Base-by-base conservation (phyloP, 92 coral and sea anemone species). In the Actinernus sp. region DNA sequence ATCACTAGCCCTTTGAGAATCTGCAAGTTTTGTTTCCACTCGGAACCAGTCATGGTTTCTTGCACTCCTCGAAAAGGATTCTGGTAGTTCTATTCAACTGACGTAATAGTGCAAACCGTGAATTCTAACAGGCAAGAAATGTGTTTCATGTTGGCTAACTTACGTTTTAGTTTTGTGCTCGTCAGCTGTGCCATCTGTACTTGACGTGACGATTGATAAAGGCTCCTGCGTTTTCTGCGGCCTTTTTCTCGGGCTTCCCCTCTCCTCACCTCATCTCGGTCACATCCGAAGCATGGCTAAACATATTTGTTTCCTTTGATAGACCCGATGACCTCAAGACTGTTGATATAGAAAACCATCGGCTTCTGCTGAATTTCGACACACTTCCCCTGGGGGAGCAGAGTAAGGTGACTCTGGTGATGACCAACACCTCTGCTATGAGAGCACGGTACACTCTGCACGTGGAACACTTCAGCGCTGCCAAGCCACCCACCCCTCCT, bases 401-500 rank as follows among this genome's bases (percentile, higher is more conserved):
- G 58, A 83, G 92, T 26, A 93, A 87, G 59, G 74, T 90, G 4
- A 81, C 88, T 11, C 81, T 95, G 26, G 93, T 91, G 27, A 84
- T 95, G 60, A 91, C 95, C 30, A 95, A 95, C 67, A 87, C 93
- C 10, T 87, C 97, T n/a, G 99, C 97, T 2, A 95, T 95, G 21
- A 49, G 87, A 46, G 91, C 99, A 4, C 55, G 59, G 20, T 95
- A 74, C 61, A 63, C 68, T 52, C 39, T 95, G 19, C 86, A 88
- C 52, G 73, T 95, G 61, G 88, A 91, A 31, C 86, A 88, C 63
- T 95, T 95, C 31, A 76, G 49, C 34, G 96, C 99, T 16, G 92
- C 93, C 3, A 95, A 83, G 50, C 91, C 99, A 28, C 97, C 97
- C 2, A 87, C 99, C 17, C 97, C 99, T 10, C 97, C 97, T 20